Evolutionary conservation across 2,113 vertebrate species (phyloP).

Genomic region (Prietella phreatophila): DNA sequence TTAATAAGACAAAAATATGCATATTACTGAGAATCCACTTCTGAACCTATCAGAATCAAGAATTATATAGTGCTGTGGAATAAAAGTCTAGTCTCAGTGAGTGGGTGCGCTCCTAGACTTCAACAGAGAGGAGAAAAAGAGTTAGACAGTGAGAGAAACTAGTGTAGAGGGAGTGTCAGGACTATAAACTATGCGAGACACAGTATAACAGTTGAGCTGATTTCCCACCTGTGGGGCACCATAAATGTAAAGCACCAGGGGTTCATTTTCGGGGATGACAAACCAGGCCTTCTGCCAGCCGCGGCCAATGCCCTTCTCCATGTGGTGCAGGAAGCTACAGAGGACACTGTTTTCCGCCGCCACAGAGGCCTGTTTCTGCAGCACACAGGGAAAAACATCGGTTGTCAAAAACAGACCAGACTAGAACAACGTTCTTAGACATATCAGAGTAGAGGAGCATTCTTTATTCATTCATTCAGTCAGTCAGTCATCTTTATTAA

Average conservation of each 20-base stretch:
- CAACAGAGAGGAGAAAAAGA: not conserved
- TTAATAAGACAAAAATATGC: too few relatives aligned
- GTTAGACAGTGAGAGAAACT: not conserved
- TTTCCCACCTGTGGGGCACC: conserved; percentile 84
- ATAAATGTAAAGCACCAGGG: conserved; percentile 88
- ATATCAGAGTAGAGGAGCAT: not conserved
- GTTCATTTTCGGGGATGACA: conserved; percentile 86
- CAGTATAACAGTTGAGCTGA: conserved; percentile 1
- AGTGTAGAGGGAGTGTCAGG: not conserved
- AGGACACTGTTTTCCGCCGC: conserved; percentile 88
- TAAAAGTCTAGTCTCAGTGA: not conserved
- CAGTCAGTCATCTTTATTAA: not conserved
- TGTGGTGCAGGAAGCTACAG: conserved; percentile 87
- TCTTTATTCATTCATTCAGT: not conserved
- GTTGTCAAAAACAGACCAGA: not conserved
- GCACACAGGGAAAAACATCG: not conserved
- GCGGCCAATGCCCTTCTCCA: conserved; percentile 83
- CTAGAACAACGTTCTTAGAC: not conserved
- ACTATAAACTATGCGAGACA: not conserved
- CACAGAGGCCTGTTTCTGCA: conserved; percentile 86
- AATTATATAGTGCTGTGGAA: not conserved
- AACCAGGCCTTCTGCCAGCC: conserved; percentile 91
- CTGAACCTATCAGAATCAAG: not conserved
- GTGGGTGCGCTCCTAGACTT: not conserved
- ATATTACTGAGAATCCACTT: not conserved